Percentiles rank a stretch among this genome's conserved stretches.
phyloP scores from a whole-genome alignment of 2,797 vertebrate species.

The Mormyrus hasselquistii region DNA sequence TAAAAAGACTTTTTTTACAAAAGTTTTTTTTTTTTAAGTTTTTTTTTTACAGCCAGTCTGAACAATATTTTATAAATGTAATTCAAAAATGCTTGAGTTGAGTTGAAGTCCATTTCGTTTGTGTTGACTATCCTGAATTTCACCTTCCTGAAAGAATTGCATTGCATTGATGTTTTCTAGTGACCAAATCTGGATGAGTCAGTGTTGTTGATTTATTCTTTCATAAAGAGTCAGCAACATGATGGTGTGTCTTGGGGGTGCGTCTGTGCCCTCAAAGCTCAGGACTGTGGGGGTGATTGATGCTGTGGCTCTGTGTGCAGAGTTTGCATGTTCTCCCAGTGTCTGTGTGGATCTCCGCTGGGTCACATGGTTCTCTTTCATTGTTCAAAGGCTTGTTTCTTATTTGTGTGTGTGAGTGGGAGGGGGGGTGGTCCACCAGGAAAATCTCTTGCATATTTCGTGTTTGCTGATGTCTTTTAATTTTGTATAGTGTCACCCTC shows the following conservation, averaged over 20 bases:
- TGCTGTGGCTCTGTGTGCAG: neutral
- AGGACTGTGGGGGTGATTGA: neutral
- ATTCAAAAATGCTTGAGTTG: neutral
- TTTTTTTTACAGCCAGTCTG: neutral
- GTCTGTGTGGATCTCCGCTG: neutral
- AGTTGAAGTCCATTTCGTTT: neutral
- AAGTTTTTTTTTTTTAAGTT: too few species aligned
- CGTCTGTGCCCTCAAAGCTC: neutral
- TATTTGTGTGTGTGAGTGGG: neutral
- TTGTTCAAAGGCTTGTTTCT: neutral
- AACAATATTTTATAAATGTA: neutral
- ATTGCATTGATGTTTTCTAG: neutral
- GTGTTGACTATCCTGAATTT: neutral
- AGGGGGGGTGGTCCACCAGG: neutral
- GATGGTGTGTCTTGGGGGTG: neutral
- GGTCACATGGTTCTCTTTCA: neutral
- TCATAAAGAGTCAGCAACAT: neutral
- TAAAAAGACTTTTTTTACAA: neutral
- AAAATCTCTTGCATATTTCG: neutral
- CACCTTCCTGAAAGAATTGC: neutral
- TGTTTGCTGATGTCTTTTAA: neutral
- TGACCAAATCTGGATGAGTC: neutral
- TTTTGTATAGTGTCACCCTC: conserved; percentile 26
- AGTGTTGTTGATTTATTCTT: neutral
- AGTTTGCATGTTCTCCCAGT: neutral